Conservation (phyloP, 2,797 vertebrate genomes). For the Acanthurus leucopareius region DNA sequence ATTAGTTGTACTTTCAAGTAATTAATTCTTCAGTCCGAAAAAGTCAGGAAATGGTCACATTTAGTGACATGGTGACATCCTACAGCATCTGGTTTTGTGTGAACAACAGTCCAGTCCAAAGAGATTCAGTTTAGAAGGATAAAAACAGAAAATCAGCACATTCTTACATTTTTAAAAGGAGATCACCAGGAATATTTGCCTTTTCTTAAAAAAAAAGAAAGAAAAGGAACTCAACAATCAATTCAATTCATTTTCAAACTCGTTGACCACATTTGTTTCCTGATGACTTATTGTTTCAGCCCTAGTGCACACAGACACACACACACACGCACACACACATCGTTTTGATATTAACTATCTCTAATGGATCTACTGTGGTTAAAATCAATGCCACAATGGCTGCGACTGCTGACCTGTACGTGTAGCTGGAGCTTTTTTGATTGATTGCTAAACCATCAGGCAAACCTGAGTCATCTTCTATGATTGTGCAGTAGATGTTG, state of each 20-base stretch:
- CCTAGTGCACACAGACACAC: slow-evolving; percentile 42
- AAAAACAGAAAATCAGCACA: slow-evolving; percentile 26
- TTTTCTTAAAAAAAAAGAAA: background rate
- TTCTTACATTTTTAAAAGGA: slow-evolving; percentile 1
- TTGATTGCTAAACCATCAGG: slow-evolving; percentile 56
- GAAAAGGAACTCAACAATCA: background rate
- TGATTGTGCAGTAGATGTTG: slow-evolving; percentile 71
- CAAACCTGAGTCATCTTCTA: slow-evolving; percentile 85
- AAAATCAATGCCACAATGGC: slow-evolving; percentile 60
- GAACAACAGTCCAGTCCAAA: slow-evolving; percentile 35
- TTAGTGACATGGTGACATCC: slow-evolving; percentile 20
- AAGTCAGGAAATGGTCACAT: slow-evolving; percentile 35
- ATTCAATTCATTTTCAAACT: background rate
- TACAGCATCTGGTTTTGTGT: slow-evolving; percentile 16
- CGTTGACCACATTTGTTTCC: slow-evolving; percentile 27
- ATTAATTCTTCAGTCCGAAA: slow-evolving; percentile 19
- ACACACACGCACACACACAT: slow-evolving; percentile 32
- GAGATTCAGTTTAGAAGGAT: slow-evolving; percentile 32
- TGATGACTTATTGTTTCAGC: slow-evolving; percentile 34
- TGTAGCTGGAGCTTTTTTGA: slow-evolving; percentile 59
- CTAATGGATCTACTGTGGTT: slow-evolving; percentile 68
- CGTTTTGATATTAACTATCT: slow-evolving; percentile 54
- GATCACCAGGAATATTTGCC: background rate
- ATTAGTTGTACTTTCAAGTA: slow-evolving; percentile 28
- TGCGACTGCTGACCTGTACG: slow-evolving; percentile 81